A percentile compares a stretch with the other conserved stretches of the same genome.
Evolutionary conservation across 2,888 invertebrate species (phyloP).

Genomic region (Eulithis testata): DNA sequence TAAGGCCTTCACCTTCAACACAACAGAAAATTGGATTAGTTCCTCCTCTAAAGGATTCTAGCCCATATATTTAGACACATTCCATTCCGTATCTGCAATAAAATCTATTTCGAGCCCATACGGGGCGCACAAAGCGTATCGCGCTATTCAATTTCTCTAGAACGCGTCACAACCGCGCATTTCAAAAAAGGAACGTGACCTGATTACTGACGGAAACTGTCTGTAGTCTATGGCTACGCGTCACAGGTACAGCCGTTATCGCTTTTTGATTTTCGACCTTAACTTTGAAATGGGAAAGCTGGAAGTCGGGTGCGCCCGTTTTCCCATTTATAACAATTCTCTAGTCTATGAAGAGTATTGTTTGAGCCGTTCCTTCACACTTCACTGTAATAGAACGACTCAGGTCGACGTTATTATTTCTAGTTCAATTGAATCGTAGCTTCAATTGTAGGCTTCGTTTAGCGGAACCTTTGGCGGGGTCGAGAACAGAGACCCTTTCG

Average conservation of each 20-base stretch:
- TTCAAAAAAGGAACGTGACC: slow-evolving; percentile 83
- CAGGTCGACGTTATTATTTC: slow-evolving; percentile 58
- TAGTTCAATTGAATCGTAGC: slow-evolving; percentile 62
- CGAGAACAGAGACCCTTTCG: slow-evolving; percentile 30
- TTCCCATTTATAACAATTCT: slow-evolving; percentile 50
- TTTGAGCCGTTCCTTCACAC: slow-evolving; percentile 63
- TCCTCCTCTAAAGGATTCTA: slow-evolving; percentile 26
- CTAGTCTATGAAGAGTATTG: slow-evolving; percentile 66
- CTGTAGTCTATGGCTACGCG: slow-evolving; percentile 68
- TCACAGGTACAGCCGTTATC: slow-evolving; percentile 56
- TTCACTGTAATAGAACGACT: slow-evolving; percentile 60
- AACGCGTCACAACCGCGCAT: slow-evolving; percentile 62
- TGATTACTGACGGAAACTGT: slow-evolving; percentile 81
- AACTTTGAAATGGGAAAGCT: slow-evolving; percentile 45
- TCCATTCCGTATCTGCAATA: slow-evolving; percentile 46
- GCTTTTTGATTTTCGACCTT: slow-evolving; percentile 52
- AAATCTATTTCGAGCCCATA: slow-evolving; percentile 55
- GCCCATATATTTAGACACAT: slow-evolving; percentile 34
- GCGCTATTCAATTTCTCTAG: slow-evolving; percentile 50
- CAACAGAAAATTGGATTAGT: slow-evolving; percentile 45
- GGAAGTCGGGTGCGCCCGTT: slow-evolving; percentile 47
- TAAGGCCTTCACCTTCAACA: slow-evolving; percentile 41
- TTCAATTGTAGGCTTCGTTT: slow-evolving; percentile 54
- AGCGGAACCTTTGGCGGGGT: slow-evolving; percentile 43
- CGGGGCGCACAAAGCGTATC: slow-evolving; percentile 45